A percentile compares a stretch with the other conserved stretches of the same genome.
phyloP scores from a whole-genome alignment of 2,888 invertebrate species.

The Asteroscopus sphinx region DNA sequence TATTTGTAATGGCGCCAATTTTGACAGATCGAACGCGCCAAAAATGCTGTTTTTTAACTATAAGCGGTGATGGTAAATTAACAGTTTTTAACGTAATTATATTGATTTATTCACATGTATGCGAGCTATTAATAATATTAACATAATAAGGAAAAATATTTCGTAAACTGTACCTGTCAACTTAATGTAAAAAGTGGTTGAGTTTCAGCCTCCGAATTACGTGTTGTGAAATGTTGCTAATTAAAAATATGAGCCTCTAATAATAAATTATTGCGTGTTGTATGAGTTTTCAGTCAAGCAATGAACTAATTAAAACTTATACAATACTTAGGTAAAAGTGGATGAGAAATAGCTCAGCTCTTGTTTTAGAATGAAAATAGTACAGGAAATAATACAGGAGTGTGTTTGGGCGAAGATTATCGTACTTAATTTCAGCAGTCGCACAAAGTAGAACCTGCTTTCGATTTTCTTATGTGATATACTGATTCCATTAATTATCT shows the following conservation, averaged over 20 bases:
- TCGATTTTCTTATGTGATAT: no score
- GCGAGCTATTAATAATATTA: slow-evolving; percentile 37
- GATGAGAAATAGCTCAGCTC: background rate
- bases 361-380: no score
- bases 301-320: slow-evolving; percentile 3
- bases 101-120: slow-evolving; percentile 53
- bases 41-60: slow-evolving; percentile 57
- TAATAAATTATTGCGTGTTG: slow-evolving; percentile 6
- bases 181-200: slow-evolving; percentile 29
- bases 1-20: slow-evolving; percentile 64
- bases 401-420: background rate
- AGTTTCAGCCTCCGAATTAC: slow-evolving; percentile 18
- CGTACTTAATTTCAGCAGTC: background rate
- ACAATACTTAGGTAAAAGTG: background rate
- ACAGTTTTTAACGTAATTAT: slow-evolving; percentile 53
- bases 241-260: slow-evolving; percentile 5
- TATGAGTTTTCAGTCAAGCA: background rate
- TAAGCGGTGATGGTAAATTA: slow-evolving; percentile 58
- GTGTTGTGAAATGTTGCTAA: slow-evolving; percentile 15
- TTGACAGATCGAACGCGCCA: slow-evolving; percentile 60
- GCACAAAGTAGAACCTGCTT: no score
- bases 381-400: no score
- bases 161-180: slow-evolving; percentile 35
- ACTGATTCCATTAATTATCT: no score
- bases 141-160: slow-evolving; percentile 33